Evolutionary conservation across 2,888 invertebrate species (phyloP).

Genomic region (Cryptosula pallasiana): DNA sequence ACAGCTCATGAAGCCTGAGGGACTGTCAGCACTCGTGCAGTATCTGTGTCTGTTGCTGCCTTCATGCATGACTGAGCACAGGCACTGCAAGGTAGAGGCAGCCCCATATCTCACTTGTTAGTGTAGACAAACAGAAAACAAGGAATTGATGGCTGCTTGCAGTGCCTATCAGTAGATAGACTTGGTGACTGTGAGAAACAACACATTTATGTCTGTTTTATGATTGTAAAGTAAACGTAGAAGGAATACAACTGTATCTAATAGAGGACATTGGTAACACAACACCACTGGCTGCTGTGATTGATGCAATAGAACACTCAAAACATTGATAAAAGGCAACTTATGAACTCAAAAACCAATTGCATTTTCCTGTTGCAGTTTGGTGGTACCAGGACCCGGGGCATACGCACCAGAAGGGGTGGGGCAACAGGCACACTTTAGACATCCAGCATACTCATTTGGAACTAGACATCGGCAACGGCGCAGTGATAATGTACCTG

Average conservation of each 20-base stretch:
- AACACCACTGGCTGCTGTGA: too few species aligned
- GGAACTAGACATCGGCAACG: constrained; percentile 41
- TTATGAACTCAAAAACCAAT: not conserved
- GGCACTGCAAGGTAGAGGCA: not conserved
- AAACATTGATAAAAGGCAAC: not conserved
- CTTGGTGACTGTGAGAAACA: not conserved
- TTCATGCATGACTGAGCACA: too few species aligned
- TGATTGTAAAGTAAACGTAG: not conserved
- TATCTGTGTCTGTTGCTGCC: too few species aligned
- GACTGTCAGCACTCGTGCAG: too few species aligned
- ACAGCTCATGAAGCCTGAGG: too few species aligned
- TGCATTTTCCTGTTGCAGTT: constrained; percentile 26
- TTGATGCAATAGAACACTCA: not conserved
- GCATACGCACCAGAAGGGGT: constrained; percentile 44
- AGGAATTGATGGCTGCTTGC: too few species aligned
- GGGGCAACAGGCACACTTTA: constrained; percentile 37
- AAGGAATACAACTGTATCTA: not conserved
- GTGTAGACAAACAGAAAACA: too few species aligned
- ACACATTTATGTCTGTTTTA: not conserved
- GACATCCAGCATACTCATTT: constrained; percentile 45
- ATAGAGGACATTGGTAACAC: too few species aligned
- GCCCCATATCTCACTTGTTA: not conserved
- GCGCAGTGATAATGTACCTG: constrained; percentile 47
- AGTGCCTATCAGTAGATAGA: not conserved
- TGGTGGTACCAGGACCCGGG: constrained; percentile 50